Evolutionary conservation across 1,140 invertebrate species (phyloP), one percentile per base, ranked within the genome.

Genomic region (Monochamus saltuarius): DNA sequence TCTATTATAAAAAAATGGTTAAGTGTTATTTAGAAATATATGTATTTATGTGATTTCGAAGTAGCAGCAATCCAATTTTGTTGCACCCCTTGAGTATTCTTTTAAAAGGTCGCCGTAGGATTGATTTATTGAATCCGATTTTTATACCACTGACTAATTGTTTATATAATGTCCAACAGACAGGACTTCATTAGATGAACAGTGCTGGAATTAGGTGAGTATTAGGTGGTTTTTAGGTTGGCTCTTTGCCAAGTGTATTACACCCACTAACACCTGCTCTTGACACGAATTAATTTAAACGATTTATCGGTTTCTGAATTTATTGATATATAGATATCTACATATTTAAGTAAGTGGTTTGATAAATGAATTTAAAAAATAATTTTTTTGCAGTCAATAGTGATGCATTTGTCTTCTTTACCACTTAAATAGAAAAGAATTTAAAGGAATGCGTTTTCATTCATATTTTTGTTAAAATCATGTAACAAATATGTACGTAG

Each of bases 191-290:
- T 67, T 65, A 71, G 71, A 74, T 74, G 71, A 70, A 42, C 49
- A 50, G 59, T 62, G 53, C 14, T 55, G 62, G 61, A 56, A 57
- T 56, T 54, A 39, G 65, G 72, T 73, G 64, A 74, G 71, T 74
- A 69, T 64, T 62, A 58, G 66, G 71, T 74, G 67, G 69, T 73
- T 70, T 68, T 64, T 42, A 19, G 22, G 39, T 35, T 72, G 70
- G 72, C 68, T 64, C 37, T 19, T 51, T 37, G 72, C 72, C 72
- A 73, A 56, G 61, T 19, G 60, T 62, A 62, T 62, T 50, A 64
- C 65, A 71, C 63, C 63, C 66, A 64, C 59, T 64, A 39, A 68
- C 71, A 73, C 70, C 69, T 72, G 68, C 66, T 63, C 56, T 62
- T 55, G 34, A 13, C 57, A 62, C 45, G 36, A 60, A 39, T 56